A percentile compares a stretch with the other conserved stretches of the same genome.
Evolutionary conservation across 2,113 vertebrate genomes (phyloP).

Genomic region (Nestor notabilis): DNA sequence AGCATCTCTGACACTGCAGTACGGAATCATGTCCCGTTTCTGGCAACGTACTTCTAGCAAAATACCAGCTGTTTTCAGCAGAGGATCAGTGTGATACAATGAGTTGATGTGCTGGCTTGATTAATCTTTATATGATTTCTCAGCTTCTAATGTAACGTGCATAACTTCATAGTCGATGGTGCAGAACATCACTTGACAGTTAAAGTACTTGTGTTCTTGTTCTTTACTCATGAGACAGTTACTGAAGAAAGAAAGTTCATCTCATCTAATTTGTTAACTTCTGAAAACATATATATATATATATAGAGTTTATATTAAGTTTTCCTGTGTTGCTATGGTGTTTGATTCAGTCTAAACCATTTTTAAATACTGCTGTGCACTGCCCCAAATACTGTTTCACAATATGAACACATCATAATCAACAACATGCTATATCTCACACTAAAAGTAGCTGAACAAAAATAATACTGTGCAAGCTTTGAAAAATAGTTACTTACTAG

Average conservation of each 20-base stretch:
- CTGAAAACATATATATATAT: not conserved
- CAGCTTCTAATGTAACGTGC: not conserved
- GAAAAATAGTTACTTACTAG: constrained; percentile 24
- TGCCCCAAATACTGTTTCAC: not conserved
- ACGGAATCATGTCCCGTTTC: constrained; percentile 44
- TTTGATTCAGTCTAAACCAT: not conserved
- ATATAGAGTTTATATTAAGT: not conserved
- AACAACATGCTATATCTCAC: not conserved
- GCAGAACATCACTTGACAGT: constrained; percentile 4
- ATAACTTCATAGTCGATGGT: not conserved
- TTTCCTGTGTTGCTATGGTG: not conserved
- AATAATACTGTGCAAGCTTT: not conserved
- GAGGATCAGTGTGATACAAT: constrained; percentile 39
- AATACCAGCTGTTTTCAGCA: constrained; percentile 59
- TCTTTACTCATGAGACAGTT: not conserved
- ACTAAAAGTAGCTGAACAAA: not conserved
- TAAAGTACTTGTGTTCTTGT: not conserved
- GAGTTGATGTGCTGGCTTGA: constrained; percentile 34
- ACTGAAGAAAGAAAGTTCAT: not conserved
- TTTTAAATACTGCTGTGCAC: not conserved
- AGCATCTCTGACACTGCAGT: constrained; percentile 53
- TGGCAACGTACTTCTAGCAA: constrained; percentile 35
- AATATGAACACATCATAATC: not conserved
- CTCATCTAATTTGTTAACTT: not conserved
- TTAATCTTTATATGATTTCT: constrained; percentile 47